Evolutionary conservation across 2,888 invertebrate species (phyloP), one percentile per base, ranked within the genome.

Genomic region (Drosophila lutescens): DNA sequence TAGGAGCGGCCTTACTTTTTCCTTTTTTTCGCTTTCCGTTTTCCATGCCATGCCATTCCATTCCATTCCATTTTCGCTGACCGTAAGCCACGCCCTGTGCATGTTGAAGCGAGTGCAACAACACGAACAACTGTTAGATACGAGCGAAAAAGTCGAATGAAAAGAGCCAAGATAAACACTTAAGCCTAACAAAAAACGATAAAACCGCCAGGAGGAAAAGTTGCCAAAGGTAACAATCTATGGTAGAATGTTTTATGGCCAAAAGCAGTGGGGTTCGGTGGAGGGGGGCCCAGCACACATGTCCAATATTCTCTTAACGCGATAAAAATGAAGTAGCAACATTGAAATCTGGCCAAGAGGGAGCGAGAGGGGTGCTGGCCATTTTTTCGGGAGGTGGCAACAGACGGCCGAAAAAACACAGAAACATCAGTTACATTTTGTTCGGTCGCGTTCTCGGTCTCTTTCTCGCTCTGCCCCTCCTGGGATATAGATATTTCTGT

Each of bases 1-100:
- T 79, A 82, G 69, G 73, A 74, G 61, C 49, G 58, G 59, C 63
- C 66, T 62, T 66, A 59, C 30, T 63, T 73, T 76, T 61, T 15
- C 61, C 61, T 23, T 46, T 57, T 55, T 44, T 20, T 43, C 54
- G 12, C n/a, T 40, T 40, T 41, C 43, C 43, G 43, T 43, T 43
- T 2, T 12, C 43, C 43, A 40, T 13, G 12, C 20, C n/a, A 23
- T 20, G 13, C 30, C 68, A 65, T 63, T 66, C 61, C 68, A 54
- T 62, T 56, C 38, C 50, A 47, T 44, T 60, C 54, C 36, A 57
- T 84, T 83, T 74, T 73, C 71, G 75, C 71, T 85, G 90, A 88
- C 88, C 89, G 86, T 80, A 91, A 90, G 90, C 91, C 91, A 91
- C 91, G 91, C 91, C 91, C 91, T 88, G 81, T 79, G 81, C 81